Base-by-base conservation (phyloP, 2,888 invertebrate genomes). In the Calameuta filiformis region DNA sequence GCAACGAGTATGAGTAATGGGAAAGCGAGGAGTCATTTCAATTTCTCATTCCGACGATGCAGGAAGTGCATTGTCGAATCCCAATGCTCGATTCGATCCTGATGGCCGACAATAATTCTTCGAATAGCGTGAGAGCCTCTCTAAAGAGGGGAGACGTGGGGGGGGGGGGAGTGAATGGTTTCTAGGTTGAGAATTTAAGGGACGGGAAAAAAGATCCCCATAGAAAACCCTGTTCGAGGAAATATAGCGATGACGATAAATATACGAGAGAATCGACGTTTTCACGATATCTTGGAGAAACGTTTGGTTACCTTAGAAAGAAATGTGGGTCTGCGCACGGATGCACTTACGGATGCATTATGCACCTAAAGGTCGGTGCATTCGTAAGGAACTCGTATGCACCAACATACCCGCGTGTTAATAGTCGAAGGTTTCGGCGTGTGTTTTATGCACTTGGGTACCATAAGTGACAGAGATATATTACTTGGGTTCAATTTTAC, bases 11-110 rank as follows among this genome's bases (percentile, higher is more conserved):
- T 84, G 83, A 84, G 81, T 83, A 84, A 84, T 84, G 83, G 82
- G 83, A 84, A 83, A 83, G 84, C 83, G 69, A 81, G 81, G 82
- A 82, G 82, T 80, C 81, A 83, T 83, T 82, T 83, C 79, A 81
- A 81, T 83, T 81, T 81, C 81, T 76, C 81, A 84, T 84, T 83
- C 81, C 82, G 76, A 73, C 12, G 77, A 73, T 73, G 71, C 35
- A 74, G 82, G 79, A 80, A 80, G 79, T 80, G 75, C 80, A 79
- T 77, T 78, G 77, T 56, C 23, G 40, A 15, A 56, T 56, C 40
- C 40, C 23, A 56, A 56, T 56, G 40, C 23, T 56, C 23, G 40
- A 56, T 56, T 56, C 9, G 40, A 15, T 56, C 40, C 23, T 56
- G 40, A 56, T 56, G 40, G 40, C 6, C 40, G 40, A 56, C 40